Percentiles rank a stretch among this genome's conserved stretches.
Conservation (phyloP, 2,113 vertebrate species). For the Perca fluviatilis region DNA sequence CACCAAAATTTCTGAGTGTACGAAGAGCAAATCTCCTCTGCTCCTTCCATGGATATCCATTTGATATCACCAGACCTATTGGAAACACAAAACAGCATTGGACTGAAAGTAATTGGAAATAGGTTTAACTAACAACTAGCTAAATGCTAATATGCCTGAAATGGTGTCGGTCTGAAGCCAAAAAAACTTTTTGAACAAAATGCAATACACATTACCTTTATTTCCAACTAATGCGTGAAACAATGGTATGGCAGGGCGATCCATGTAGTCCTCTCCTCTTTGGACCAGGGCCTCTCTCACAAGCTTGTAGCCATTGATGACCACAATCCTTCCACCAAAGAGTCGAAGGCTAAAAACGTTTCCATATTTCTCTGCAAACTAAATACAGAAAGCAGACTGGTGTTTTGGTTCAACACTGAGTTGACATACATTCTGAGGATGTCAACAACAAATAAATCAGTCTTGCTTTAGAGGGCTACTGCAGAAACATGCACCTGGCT, state of each 20-base stretch:
- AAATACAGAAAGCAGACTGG: background rate
- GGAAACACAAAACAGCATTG: background rate
- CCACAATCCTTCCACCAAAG: slow-evolving; percentile 47
- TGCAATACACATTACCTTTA: slow-evolving; percentile 69
- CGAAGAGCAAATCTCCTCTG: slow-evolving; percentile 85
- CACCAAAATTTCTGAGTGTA: slow-evolving; percentile 87
- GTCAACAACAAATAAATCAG: background rate
- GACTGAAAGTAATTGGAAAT: background rate
- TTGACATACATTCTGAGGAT: background rate
- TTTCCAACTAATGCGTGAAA: slow-evolving; percentile 27
- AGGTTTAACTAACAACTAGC: background rate
- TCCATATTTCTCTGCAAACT: slow-evolving; percentile 83
- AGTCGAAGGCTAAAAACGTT: slow-evolving; percentile 58
- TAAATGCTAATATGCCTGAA: background rate
- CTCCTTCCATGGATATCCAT: slow-evolving; percentile 80
- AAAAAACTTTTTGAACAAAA: background rate
- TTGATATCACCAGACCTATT: slow-evolving; percentile 78
- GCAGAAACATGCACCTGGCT: no score
- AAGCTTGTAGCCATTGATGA: slow-evolving; percentile 77
- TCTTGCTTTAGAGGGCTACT: background rate
- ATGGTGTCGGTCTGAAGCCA: background rate
- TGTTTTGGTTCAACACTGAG: background rate
- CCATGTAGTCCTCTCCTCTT: slow-evolving; percentile 77
- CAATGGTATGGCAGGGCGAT: slow-evolving; percentile 52
- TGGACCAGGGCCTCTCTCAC: slow-evolving; percentile 84